phyloP scores from a whole-genome alignment of 2,113 vertebrate genomes.

The Clarias batrachus region DNA sequence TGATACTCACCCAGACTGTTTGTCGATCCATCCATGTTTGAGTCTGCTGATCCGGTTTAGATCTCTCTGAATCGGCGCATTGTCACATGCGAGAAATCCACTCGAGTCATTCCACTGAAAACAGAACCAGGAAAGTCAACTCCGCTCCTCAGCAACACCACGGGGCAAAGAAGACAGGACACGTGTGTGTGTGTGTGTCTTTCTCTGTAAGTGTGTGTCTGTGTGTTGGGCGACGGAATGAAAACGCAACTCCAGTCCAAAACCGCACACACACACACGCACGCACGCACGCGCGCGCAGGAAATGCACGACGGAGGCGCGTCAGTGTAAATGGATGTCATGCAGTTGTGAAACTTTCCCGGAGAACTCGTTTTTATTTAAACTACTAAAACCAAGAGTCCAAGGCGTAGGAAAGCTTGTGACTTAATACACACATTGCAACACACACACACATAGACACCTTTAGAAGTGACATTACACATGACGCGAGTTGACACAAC shows the following conservation, averaged over 20 bases:
- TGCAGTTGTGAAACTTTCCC: neutral
- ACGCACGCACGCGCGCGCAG: constrained; percentile 34
- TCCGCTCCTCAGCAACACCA: neutral
- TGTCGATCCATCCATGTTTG: constrained; percentile 27
- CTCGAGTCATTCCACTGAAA: neutral
- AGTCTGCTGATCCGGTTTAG: neutral
- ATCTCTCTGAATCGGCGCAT: constrained; percentile 35
- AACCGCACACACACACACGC: constrained; percentile 31
- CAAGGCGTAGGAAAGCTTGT: neutral
- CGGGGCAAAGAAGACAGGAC: neutral
- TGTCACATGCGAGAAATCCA: constrained; percentile 12
- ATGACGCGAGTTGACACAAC: neutral
- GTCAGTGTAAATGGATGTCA: neutral
- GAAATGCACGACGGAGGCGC: constrained; percentile 46
- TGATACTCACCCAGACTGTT: constrained; percentile 32
- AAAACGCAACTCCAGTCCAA: constrained; percentile 22
- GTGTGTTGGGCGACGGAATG: neutral
- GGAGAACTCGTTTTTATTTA: neutral
- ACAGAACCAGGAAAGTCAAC: constrained; percentile 46
- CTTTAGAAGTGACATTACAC: neutral
- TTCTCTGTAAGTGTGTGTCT: neutral
- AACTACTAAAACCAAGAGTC: neutral
- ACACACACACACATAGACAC: neutral
- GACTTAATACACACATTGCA: neutral
- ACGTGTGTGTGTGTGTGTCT: neutral